Evolutionary conservation across 2,797 vertebrate genomes (phyloP), one percentile per base, ranked within the genome.

Genomic region (Falco novaeseelandiae): DNA sequence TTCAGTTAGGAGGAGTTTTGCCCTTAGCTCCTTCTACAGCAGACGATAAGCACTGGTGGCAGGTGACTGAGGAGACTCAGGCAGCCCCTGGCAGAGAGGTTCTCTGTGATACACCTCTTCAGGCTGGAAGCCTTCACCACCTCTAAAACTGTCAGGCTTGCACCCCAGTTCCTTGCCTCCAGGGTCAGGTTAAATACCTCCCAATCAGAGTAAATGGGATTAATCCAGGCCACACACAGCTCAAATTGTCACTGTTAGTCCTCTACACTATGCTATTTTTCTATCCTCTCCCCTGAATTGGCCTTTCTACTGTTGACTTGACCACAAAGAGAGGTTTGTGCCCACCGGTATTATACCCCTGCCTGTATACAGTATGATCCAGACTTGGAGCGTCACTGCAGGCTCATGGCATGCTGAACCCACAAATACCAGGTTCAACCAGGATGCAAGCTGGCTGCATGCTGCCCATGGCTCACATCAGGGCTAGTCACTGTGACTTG

Each of bases 191-290:
- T 78, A 61, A 72, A 83, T 13, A n/a, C 20, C 12, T 42, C 17
- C 34, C 20, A 27, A 1, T 5, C 11, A 6, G 30, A 61, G 49
- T 12, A 49, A 73, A 11, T 3, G 21, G 61, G 26, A 36, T 30
- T 3, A 3, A 52, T 13, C 26, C 44, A 8, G 54, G 17, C 13
- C 4, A 10, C 10, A 0, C 1, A 0, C 36, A 6, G 0, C 14
- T 19, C 69, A 55, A 27, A 0, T 62, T 46, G 5, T 3, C 27
- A 4, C 44, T 23, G 30, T 8, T 10, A 30, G 34, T 12, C 36
- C n/a, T 22, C 42, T 65, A 32, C 46, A 14, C 32, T 34, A 2
- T 6, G 29, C 8, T 57, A 3, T 25, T 29, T 26, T 19, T 9
- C 38, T n/a, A 48, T 55, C 32, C 34, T 25, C 32, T 34, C 13